These are phyloP conservation scores for Strigops habroptila DNA, from an alignment of 2,113 vertebrate species.

Conservation along the genomic window DNA sequence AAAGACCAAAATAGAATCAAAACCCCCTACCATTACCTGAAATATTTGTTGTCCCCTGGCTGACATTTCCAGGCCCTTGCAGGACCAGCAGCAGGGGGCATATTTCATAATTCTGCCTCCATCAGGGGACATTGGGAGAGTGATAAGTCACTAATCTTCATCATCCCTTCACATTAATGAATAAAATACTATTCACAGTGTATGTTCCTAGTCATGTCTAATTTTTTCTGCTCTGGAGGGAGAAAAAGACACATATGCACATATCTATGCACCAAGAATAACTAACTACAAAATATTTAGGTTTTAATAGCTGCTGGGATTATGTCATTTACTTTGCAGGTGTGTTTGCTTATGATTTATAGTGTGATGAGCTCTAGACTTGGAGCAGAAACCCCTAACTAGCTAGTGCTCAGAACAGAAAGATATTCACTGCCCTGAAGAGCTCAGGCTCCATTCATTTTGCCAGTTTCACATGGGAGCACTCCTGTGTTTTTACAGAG, in stretches of 20 bases:
- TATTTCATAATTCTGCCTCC: conserved; percentile 24
- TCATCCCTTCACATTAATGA: background rate
- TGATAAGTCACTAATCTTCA: conserved; percentile 32
- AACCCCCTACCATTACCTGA: background rate
- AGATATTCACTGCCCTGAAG: background rate
- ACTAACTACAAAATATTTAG: background rate
- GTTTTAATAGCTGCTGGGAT: conserved; percentile 28
- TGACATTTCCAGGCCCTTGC: background rate
- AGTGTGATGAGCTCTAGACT: conserved; percentile 26
- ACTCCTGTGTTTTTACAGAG: background rate
- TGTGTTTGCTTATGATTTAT: conserved; percentile 35
- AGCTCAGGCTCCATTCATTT: background rate
- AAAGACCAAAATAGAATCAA: background rate
- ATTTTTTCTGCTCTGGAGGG: background rate
- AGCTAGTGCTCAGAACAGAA: background rate
- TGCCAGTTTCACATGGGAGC: background rate
- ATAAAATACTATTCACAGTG: background rate
- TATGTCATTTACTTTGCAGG: conserved; percentile 45
- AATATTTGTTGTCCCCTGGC: background rate
- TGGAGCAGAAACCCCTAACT: background rate
- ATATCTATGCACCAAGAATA: background rate
- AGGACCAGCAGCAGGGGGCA: conserved; percentile 29
- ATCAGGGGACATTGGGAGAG: background rate
- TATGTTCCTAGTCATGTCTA: background rate
- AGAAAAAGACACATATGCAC: background rate